Evolutionary conservation across 2,888 invertebrate species (phyloP), one percentile per base, ranked within the genome.

Genomic region (Mythimna loreyi): DNA sequence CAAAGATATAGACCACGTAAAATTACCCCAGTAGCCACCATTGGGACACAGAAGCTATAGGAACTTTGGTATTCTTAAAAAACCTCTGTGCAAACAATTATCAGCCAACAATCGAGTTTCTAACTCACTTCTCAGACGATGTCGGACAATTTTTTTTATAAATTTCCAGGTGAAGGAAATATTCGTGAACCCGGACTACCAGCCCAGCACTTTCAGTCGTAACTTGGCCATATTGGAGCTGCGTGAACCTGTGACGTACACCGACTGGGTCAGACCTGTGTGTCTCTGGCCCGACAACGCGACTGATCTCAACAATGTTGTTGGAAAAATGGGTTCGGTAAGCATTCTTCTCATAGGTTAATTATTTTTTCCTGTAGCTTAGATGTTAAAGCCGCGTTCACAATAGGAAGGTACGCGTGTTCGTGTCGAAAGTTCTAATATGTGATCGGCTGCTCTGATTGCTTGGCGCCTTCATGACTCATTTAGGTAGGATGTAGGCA

Each of bases 281-380:
- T 97, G 97, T 81, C 91, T 97, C n/a, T 97, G 97, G 97, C 94
- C 95, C 0, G 96, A 96, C 36, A 89, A 91, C 79, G 86, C 92
- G 58, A 81, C 87, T 0, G 92, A 93, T 0, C 87, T 96, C 16
- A 90, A 85, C 47, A 90, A 93, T 58, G 92, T 96, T 60, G 91
- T 96, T 33, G 96, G 93, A 16, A 93, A 92, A 84, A 94, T 92
- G 68, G 96, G 96, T 78, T 94, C 95, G 62, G 96, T 96, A 81
- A 90, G 94, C 53, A 58, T 11, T 19, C 16, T 21, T n/a, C 0
- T 16, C 43, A 25, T 65, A 5, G 8, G 8, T 9, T 2, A 6
- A 1, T 0, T 1, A 16, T 11, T 30, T 23, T 1, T 11, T 33
- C 11, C 11, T 9, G 11, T 11, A 11, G 36, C 9, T 36, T 36